Evolutionary conservation across 2,888 invertebrate species (phyloP).

Genomic region (Nomada ferruginata): DNA sequence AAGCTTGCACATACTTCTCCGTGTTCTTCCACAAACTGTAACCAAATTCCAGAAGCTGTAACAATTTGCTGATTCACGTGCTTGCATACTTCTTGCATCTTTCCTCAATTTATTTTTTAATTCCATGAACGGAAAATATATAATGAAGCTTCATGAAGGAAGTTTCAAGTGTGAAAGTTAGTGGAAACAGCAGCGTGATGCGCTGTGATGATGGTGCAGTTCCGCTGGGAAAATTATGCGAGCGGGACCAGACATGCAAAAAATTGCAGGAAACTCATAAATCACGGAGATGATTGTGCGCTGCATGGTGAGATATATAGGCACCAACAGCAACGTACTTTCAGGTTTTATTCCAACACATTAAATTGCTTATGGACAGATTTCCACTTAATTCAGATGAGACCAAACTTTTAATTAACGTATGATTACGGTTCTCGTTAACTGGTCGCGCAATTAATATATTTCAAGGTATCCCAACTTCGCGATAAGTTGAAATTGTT

Average conservation of each 20-base stretch:
- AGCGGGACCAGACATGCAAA: slow-evolving; percentile 13
- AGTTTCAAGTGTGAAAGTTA: slow-evolving; percentile 27
- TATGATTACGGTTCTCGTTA: neutral
- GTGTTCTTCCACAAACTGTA: neutral
- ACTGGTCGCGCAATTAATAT: neutral
- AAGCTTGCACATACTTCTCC: neutral
- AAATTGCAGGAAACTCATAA: slow-evolving; percentile 48
- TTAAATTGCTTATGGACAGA: slow-evolving; percentile 14
- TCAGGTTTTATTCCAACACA: slow-evolving; percentile 8
- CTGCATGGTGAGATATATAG: slow-evolving; percentile 6
- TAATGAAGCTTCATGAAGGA: neutral
- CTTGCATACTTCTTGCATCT: too few relatives aligned
- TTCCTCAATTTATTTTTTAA: too few relatives aligned
- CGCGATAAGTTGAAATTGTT: too few relatives aligned
- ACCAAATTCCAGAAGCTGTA: neutral
- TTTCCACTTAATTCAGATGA: slow-evolving; percentile 13
- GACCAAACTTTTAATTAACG: slow-evolving; percentile 21
- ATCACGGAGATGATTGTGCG: slow-evolving; percentile 34
- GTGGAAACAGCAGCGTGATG: slow-evolving; percentile 11
- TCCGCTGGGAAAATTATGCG: slow-evolving; percentile 39
- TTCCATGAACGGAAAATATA: neutral
- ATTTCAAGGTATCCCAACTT: too few relatives aligned
- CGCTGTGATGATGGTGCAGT: slow-evolving; percentile 35
- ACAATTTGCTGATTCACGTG: neutral
- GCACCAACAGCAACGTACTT: neutral